Percentiles rank a stretch among this genome's conserved stretches.
Conservation (phyloP, 2,797 vertebrate species). For the Hyperoplus immaculatus region DNA sequence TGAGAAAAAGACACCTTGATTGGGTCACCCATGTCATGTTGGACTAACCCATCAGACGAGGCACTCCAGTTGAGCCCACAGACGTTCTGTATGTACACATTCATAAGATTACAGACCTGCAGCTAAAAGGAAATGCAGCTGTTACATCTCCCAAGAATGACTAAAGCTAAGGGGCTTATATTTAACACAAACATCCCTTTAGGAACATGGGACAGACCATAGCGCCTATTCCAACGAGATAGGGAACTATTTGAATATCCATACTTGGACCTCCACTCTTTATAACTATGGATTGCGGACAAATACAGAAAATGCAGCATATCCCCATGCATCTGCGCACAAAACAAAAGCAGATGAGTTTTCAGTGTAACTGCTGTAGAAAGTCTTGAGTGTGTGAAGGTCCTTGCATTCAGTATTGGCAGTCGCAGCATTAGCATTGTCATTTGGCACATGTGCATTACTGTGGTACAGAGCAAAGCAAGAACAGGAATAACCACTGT, state of each 20-base stretch:
- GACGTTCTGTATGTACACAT: slow-evolving; percentile 79
- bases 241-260: slow-evolving; percentile 24
- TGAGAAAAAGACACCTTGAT: slow-evolving; percentile 45
- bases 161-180: slow-evolving; percentile 35
- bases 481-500: slow-evolving; percentile 58
- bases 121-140: slow-evolving; percentile 52
- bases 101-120: slow-evolving; percentile 74
- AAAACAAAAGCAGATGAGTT: slow-evolving; percentile 48
- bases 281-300: slow-evolving; percentile 47
- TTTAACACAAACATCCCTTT: slow-evolving; percentile 28
- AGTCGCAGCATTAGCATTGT: slow-evolving; percentile 68
- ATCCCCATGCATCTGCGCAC: slow-evolving; percentile 31
- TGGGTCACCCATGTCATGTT: slow-evolving; percentile 39
- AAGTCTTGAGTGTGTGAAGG: slow-evolving; percentile 26
- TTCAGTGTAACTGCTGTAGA: slow-evolving; percentile 50
- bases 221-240: slow-evolving; percentile 8
- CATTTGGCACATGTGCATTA: slow-evolving; percentile 79
- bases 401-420: slow-evolving; percentile 54
- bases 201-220: slow-evolving; percentile 32
- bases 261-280: slow-evolving; percentile 7
- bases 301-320: slow-evolving; percentile 50
- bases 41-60: slow-evolving; percentile 60
- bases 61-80: slow-evolving; percentile 78
- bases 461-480: slow-evolving; percentile 66
- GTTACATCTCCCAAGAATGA: slow-evolving; percentile 44